Percentiles rank a stretch among this genome's conserved stretches.
phyloP scores from a whole-genome alignment of 2,797 vertebrate species.

The Momotus momota region DNA sequence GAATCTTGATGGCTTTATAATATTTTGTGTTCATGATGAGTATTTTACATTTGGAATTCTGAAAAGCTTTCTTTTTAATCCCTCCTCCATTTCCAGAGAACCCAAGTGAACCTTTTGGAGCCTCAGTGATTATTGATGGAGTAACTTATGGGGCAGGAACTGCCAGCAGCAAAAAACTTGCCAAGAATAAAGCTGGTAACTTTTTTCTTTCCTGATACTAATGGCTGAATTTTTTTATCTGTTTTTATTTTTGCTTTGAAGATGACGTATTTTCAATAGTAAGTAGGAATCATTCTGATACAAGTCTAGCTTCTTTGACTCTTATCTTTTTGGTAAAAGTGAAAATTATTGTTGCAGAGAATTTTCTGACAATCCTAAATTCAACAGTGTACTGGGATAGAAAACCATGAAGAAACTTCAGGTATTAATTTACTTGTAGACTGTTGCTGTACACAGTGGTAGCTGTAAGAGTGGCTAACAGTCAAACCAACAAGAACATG shows the following conservation, averaged over 20 bases:
- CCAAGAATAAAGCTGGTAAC: slow-evolving; percentile 99
- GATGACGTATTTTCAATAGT: not conserved
- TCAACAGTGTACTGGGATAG: not conserved
- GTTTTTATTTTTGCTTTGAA: not conserved
- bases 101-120: slow-evolving; percentile 99
- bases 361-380: not conserved
- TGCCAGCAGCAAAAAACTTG: slow-evolving; percentile 99
- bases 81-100: slow-evolving; percentile 86
- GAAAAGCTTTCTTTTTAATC: not conserved
- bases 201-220: not conserved
- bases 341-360: not conserved
- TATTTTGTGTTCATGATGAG: not conserved
- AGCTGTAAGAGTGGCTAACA: too few species aligned
- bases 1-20: not conserved
- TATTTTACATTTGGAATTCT: not conserved
- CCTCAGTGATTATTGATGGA: slow-evolving; percentile 98
- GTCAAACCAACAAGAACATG: not conserved
- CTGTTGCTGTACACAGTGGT: too few species aligned
- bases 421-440: not conserved
- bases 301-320: too few species aligned
- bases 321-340: not conserved
- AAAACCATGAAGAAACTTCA: not conserved
- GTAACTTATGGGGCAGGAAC: slow-evolving; percentile 99
- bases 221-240: not conserved
- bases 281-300: not conserved